These are phyloP conservation scores for Callithrix jacchus DNA, from an alignment of 2,113 vertebrate species.

Conservation along the genomic window DNA sequence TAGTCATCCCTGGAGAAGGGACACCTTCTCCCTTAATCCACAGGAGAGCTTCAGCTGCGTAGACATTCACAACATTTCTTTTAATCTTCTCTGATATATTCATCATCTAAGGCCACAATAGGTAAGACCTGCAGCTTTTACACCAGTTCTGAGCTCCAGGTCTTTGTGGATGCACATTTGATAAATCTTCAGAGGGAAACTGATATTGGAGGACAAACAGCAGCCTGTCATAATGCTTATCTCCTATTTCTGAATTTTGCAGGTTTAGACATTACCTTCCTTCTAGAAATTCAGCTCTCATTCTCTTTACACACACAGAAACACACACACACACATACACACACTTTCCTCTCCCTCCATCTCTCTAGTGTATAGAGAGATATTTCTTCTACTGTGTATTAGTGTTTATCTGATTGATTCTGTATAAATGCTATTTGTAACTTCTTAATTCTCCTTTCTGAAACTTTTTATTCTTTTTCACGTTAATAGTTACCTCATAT, in stretches of 20 bases:
- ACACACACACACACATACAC: no score
- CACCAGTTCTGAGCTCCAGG: not conserved
- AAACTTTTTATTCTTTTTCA: not conserved
- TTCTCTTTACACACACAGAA: not conserved
- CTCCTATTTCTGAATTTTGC: not conserved
- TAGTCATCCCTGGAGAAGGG: not conserved
- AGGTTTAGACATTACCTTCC: not conserved
- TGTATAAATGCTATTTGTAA: not conserved
- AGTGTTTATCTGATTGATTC: not conserved
- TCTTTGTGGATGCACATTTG: not conserved
- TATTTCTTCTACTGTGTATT: not conserved
- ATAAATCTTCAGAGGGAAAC: not conserved
- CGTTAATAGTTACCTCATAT: not conserved
- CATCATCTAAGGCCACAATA: not conserved
- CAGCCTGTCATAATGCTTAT: not conserved
- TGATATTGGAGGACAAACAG: not conserved
- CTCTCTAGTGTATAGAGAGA: not conserved
- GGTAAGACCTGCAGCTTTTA: not conserved
- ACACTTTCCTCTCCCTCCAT: not conserved
- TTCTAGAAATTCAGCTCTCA: not conserved
- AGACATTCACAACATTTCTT: not conserved
- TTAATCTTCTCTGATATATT: not conserved
- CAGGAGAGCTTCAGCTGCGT: not conserved
- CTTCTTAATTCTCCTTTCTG: not conserved
- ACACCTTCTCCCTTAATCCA: no score